Evolutionary conservation across 2,888 invertebrate genomes (phyloP).

Genomic region (Colletes collaris): DNA sequence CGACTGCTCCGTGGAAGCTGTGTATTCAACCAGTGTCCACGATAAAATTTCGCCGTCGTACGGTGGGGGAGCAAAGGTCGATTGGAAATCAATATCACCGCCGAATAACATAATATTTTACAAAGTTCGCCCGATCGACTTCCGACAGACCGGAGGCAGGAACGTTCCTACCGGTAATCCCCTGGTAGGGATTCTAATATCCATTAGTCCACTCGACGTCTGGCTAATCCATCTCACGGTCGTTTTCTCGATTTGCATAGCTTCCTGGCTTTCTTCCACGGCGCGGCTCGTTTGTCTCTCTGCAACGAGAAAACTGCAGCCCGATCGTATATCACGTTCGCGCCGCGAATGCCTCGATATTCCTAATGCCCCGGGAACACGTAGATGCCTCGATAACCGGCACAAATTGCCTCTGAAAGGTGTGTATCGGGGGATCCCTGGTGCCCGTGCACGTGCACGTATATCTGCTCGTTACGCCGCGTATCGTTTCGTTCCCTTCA

Average conservation of each 20-base stretch:
- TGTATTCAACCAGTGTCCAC: background rate
- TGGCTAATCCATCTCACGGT: conserved; percentile 62
- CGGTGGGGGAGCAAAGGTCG: background rate
- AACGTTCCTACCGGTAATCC: conserved; percentile 50
- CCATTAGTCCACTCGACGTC: conserved; percentile 67
- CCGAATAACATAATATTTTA: conserved; percentile 10
- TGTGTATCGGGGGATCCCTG: background rate
- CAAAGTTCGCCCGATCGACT: conserved; percentile 31
- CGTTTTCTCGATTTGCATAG: conserved; percentile 67
- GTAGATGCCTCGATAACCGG: conserved; percentile 59
- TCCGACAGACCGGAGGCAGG: conserved; percentile 5
- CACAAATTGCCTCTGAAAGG: conserved; percentile 53
- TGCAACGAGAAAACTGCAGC: conserved; percentile 57
- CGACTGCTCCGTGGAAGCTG: no score
- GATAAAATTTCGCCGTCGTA: background rate
- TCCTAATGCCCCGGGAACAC: conserved; percentile 48
- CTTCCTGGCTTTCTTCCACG: conserved; percentile 63
- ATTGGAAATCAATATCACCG: background rate
- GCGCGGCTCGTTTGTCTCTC: conserved; percentile 50
- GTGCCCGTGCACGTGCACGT: no score
- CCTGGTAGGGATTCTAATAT: conserved; percentile 61
- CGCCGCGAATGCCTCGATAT: conserved; percentile 30
- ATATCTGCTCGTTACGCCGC: conserved; percentile 34
- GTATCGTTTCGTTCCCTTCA: background rate
- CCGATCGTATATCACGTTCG: conserved; percentile 60